These are phyloP conservation scores for Trichonephila inaurata DNA, from an alignment of 1,140 invertebrate genomes.

Conservation along the genomic window DNA sequence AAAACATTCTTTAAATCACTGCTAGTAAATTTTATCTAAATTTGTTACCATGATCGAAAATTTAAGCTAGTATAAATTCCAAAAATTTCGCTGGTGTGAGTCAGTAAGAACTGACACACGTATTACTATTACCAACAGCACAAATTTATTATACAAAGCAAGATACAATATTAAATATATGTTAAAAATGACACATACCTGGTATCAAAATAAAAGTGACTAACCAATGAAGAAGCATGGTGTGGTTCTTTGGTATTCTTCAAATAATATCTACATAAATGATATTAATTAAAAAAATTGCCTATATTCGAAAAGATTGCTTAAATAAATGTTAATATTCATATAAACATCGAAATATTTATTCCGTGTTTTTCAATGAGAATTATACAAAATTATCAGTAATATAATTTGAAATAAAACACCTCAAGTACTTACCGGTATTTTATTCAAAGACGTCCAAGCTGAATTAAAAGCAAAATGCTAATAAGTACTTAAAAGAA, in stretches of 20 bases:
- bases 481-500: neutral
- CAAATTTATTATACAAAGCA: too few species aligned
- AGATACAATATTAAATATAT: neutral
- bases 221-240: neutral
- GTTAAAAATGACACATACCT: neutral
- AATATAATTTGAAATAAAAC: neutral
- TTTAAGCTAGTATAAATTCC: too few species aligned
- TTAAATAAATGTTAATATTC: neutral
- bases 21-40: neutral
- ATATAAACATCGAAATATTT: too few species aligned
- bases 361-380: too few species aligned
- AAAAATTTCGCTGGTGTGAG: too few species aligned
- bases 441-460: neutral
- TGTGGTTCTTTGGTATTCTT: neutral
- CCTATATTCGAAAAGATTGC: neutral
- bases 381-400: too few species aligned
- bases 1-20: neutral
- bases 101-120: too few species aligned
- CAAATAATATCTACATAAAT: neutral
- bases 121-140: too few species aligned
- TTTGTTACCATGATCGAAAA: neutral
- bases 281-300: neutral
- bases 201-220: neutral
- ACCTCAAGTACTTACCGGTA: constrained; percentile 12
- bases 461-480: neutral